phyloP scores from a whole-genome alignment of 2,113 vertebrate species.

The Hemicordylus capensis region DNA sequence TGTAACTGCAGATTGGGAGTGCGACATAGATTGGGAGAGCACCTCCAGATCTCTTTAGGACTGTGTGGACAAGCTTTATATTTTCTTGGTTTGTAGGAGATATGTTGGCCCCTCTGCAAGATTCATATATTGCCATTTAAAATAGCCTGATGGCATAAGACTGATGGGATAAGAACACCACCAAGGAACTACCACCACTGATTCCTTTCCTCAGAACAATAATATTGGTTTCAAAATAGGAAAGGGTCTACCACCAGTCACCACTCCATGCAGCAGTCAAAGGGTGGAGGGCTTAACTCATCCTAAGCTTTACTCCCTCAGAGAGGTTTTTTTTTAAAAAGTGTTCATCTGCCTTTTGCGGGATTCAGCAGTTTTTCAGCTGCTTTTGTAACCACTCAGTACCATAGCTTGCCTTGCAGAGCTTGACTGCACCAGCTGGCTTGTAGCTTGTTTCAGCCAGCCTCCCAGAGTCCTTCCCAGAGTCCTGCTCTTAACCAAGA shows the following conservation, averaged over 20 bases:
- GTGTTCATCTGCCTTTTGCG: background rate
- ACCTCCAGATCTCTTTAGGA: too few relatives aligned
- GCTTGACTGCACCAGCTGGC: background rate
- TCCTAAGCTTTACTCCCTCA: background rate
- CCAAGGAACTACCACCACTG: background rate
- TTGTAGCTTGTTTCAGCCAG: background rate
- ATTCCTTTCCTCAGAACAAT: background rate
- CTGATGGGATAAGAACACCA: background rate
- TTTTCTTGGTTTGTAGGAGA: background rate
- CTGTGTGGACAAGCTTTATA: too few relatives aligned
- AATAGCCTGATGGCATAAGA: background rate
- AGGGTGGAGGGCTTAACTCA: background rate
- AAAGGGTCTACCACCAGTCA: background rate
- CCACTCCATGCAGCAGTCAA: background rate
- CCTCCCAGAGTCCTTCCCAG: background rate
- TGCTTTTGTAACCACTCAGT: background rate
- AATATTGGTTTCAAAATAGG: background rate
- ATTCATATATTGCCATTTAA: background rate
- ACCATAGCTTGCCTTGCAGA: too few relatives aligned
- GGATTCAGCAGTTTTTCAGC: too few relatives aligned
- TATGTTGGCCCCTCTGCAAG: background rate
- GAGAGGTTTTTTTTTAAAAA: background rate
- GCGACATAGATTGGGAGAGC: too few relatives aligned
- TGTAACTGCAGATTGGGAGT: too few relatives aligned
- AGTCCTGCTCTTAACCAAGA: background rate